These are phyloP conservation scores for Agonum fuliginosum DNA, from an alignment of 2,888 invertebrate species.

Conservation along the genomic window DNA sequence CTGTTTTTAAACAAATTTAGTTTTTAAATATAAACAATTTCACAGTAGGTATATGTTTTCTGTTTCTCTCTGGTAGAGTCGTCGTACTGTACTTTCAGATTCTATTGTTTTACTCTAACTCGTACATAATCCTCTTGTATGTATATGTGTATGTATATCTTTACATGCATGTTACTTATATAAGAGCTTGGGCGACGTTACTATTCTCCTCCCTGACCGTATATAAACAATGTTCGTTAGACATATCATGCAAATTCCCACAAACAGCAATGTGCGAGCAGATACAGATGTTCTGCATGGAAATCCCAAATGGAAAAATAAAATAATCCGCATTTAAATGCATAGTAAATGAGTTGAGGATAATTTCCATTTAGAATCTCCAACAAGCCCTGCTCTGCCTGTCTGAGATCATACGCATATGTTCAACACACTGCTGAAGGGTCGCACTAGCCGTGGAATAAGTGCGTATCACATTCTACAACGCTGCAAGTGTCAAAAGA, in stretches of 20 bases:
- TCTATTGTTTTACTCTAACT: too few species aligned
- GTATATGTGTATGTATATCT: too few species aligned
- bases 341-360: constrained; percentile 58
- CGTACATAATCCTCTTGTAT: too few species aligned
- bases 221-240: constrained; percentile 55
- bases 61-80: too few species aligned
- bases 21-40: too few species aligned
- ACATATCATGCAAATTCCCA: constrained; percentile 52
- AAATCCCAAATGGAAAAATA: constrained; percentile 58
- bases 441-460: constrained; percentile 4
- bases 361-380: constrained; percentile 58
- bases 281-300: constrained; percentile 55
- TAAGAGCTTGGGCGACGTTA: too few species aligned
- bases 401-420: constrained; percentile 53
- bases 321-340: constrained; percentile 59
- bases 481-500: constrained; percentile 2
- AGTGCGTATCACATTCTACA: constrained; percentile 20
- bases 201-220: constrained; percentile 24
- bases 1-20: too few species aligned
- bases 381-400: constrained; percentile 28
- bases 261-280: constrained; percentile 41
- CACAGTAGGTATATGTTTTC: too few species aligned
- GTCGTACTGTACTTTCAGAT: too few species aligned
- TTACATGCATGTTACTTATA: too few species aligned
- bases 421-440: constrained; percentile 5